phyloP scores from a whole-genome alignment of 2,113 vertebrate species.

The Halcyon senegalensis region DNA sequence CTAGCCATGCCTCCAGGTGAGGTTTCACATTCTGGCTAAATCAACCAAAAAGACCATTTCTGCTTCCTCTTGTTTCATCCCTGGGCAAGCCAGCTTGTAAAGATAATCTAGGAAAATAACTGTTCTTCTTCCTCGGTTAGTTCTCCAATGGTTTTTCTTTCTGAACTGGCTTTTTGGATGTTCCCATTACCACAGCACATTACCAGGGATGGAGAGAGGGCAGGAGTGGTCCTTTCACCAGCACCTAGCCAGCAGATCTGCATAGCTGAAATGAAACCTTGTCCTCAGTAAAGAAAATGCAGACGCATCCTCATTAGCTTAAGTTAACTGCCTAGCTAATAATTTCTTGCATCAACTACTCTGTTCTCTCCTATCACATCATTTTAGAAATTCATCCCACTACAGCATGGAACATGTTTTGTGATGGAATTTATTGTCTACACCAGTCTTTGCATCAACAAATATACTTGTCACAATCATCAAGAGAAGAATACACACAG shows the following conservation, averaged over 20 bases:
- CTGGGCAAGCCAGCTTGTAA: neutral
- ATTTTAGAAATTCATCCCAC: neutral
- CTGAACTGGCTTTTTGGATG: neutral
- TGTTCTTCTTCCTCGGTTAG: neutral
- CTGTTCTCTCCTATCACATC: neutral
- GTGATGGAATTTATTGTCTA: neutral
- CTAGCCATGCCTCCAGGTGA: neutral
- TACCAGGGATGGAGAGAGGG: neutral
- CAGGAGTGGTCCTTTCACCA: neutral
- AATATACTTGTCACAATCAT: neutral
- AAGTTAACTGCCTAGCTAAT: neutral
- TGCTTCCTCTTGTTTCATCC: neutral
- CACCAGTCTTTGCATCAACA: neutral
- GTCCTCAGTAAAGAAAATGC: neutral
- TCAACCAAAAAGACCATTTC: neutral
- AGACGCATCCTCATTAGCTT: neutral
- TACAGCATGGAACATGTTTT: neutral
- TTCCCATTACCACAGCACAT: rapidly evolving
- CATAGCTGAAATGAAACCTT: neutral
- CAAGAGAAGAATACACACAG: neutral
- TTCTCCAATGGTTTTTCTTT: neutral
- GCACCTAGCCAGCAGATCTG: neutral
- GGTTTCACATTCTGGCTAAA: neutral
- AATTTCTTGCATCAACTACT: neutral
- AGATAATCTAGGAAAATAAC: neutral